Conservation (phyloP, 1,140 invertebrate species). For the Thrips palmi region DNA sequence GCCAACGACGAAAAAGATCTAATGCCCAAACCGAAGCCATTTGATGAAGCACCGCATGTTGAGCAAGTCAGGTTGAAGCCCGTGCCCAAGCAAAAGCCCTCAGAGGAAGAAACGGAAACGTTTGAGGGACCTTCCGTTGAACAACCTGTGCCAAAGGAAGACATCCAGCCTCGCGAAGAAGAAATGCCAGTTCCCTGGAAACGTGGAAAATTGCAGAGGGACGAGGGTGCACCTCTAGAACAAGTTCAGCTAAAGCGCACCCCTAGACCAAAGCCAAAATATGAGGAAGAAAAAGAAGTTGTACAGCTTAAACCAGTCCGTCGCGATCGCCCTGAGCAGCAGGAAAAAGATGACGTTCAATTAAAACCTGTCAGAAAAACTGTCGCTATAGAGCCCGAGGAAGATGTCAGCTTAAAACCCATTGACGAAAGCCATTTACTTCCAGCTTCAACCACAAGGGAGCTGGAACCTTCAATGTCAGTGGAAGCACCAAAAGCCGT, state of each 20-base stretch:
- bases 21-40: slow-evolving; percentile 15
- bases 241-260: slow-evolving; percentile 10
- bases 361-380: slow-evolving; percentile 20
- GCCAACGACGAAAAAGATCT: too few relatives aligned
- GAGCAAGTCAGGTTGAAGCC: slow-evolving; percentile 14
- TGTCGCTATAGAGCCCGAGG: slow-evolving; percentile 18
- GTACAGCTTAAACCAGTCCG: slow-evolving; percentile 16
- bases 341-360: slow-evolving; percentile 20
- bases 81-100: slow-evolving; percentile 16
- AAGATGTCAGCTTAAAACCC: neutral
- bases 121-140: slow-evolving; percentile 13
- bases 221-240: slow-evolving; percentile 5
- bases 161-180: slow-evolving; percentile 8
- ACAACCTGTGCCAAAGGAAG: slow-evolving; percentile 15
- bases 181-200: slow-evolving; percentile 14
- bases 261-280: slow-evolving; percentile 17
- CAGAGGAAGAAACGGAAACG: slow-evolving; percentile 17
- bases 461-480: slow-evolving; percentile 10
- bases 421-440: too few relatives aligned
- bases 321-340: slow-evolving; percentile 17
- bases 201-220: slow-evolving; percentile 14
- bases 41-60: slow-evolving; percentile 10
- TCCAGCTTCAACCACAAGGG: too few relatives aligned
- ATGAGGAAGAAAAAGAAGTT: slow-evolving; percentile 17
- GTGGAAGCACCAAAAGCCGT: slow-evolving; percentile 2